Percentiles rank a stretch among this genome's conserved stretches.
Evolutionary conservation across 2,888 invertebrate genomes (phyloP).

Genomic region (Zaprionus bogoriensis): DNA sequence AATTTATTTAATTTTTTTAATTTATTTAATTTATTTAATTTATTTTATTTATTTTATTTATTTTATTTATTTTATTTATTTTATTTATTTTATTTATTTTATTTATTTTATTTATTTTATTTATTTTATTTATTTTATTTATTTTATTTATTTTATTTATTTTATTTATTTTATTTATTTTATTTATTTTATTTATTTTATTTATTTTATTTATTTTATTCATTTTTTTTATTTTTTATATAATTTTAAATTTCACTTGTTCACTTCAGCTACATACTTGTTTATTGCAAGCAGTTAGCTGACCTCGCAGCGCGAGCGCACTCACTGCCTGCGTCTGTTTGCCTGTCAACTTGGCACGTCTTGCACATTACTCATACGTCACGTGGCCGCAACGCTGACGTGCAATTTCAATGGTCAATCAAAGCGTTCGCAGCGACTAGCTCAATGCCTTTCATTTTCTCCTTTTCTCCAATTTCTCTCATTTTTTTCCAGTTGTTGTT

Average conservation of each 20-base stretch:
- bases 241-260: background rate
- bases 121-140: too few relatives aligned
- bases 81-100: too few relatives aligned
- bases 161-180: too few relatives aligned
- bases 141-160: too few relatives aligned
- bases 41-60: too few relatives aligned
- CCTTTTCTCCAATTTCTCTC: background rate
- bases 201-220: too few relatives aligned
- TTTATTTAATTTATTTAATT: too few relatives aligned
- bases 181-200: too few relatives aligned
- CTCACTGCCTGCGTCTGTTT: conserved; percentile 2
- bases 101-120: too few relatives aligned
- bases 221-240: background rate
- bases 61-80: too few relatives aligned
- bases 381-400: conserved; percentile 57
- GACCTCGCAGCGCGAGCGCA: conserved; percentile 13
- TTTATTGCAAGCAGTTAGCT: background rate
- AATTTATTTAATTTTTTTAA: too few relatives aligned
- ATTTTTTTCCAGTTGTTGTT: conserved; percentile 20
- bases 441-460: conserved; percentile 18
- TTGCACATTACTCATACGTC: conserved; percentile 66
- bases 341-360: conserved; percentile 46
- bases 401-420: conserved; percentile 77
- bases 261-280: too few relatives aligned
- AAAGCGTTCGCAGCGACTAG: conserved; percentile 53